Percentiles rank a stretch among this genome's conserved stretches.
phyloP scores from a whole-genome alignment of 2,113 vertebrate genomes.

The Trinectes maculatus region DNA sequence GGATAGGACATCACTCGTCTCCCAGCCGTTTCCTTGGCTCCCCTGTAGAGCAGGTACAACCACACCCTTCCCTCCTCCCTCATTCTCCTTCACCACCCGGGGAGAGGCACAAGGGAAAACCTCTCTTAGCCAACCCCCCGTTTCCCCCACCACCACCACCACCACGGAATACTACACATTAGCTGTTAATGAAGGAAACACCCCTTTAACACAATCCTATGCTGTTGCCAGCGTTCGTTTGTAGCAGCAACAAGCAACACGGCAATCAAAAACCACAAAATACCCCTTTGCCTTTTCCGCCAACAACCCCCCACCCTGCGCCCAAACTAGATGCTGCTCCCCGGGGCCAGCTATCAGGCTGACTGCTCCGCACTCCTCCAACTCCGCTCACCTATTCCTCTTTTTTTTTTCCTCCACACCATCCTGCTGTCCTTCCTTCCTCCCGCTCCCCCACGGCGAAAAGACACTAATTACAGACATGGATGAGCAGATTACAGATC shows the following conservation, averaged over 20 bases:
- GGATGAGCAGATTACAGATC: slow-evolving; percentile 79
- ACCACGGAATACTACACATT: slow-evolving; percentile 19
- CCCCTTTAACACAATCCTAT: slow-evolving; percentile 47
- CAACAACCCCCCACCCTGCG: slow-evolving; percentile 40
- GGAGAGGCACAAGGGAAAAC: slow-evolving; percentile 44
- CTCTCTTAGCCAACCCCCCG: slow-evolving; percentile 34
- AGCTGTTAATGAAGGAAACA: slow-evolving; percentile 47
- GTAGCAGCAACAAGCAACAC: slow-evolving; percentile 46
- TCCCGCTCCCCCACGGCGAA: slow-evolving; percentile 77
- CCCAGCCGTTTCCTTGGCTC: slow-evolving; percentile 35
- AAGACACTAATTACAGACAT: slow-evolving; percentile 80
- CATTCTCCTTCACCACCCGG: slow-evolving; percentile 39
- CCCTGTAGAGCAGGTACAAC: slow-evolving; percentile 49
- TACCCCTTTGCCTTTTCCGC: slow-evolving; percentile 38
- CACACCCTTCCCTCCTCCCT: slow-evolving; percentile 45
- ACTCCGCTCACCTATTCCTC: slow-evolving; percentile 60
- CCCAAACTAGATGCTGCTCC: slow-evolving; percentile 79
- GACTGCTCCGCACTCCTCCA: slow-evolving; percentile 54
- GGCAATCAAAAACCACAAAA: slow-evolving; percentile 59
- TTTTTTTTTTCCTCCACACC: slow-evolving; percentile 24
- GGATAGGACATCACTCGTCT: slow-evolving; percentile 34
- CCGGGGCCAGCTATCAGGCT: slow-evolving; percentile 68
- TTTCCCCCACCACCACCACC: too few species aligned
- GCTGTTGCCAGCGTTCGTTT: slow-evolving; percentile 54
- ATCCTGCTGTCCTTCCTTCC: slow-evolving; percentile 67